Conservation (phyloP, 2,888 invertebrate genomes). For the Xylota sylvarum region DNA sequence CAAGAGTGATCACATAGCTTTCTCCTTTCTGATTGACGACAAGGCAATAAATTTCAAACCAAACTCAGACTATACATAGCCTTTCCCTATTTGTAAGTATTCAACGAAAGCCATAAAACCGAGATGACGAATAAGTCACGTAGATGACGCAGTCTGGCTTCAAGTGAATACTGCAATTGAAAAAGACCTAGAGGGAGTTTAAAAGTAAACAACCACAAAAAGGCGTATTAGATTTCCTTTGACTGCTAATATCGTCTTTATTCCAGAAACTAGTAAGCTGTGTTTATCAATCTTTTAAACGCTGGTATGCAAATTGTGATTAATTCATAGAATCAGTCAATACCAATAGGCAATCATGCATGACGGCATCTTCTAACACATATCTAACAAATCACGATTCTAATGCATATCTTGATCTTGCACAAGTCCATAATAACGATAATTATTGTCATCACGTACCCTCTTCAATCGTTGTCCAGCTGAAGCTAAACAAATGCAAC, state of each 20-base stretch:
- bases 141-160: not conserved
- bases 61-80: too few species aligned
- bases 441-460: constrained; percentile 28
- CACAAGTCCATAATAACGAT: not conserved
- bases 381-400: not conserved
- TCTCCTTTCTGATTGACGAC: too few species aligned
- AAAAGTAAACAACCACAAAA: not conserved
- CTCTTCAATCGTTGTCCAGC: constrained; percentile 14
- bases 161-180: not conserved
- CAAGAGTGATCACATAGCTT: too few species aligned
- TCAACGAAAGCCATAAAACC: too few species aligned
- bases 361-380: constrained; percentile 1
- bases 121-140: not conserved
- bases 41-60: too few species aligned
- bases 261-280: not conserved
- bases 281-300: not conserved
- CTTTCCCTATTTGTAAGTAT: too few species aligned
- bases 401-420: not conserved
- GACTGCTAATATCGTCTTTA: too few species aligned
- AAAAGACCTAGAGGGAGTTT: not conserved
- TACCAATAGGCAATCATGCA: not conserved
- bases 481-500: constrained; percentile 47
- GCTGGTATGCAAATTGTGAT: not conserved
- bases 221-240: not conserved
- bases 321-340: not conserved